Evolutionary conservation across 1,140 invertebrate species (phyloP).

Genomic region (Scaptomyza pallida): DNA sequence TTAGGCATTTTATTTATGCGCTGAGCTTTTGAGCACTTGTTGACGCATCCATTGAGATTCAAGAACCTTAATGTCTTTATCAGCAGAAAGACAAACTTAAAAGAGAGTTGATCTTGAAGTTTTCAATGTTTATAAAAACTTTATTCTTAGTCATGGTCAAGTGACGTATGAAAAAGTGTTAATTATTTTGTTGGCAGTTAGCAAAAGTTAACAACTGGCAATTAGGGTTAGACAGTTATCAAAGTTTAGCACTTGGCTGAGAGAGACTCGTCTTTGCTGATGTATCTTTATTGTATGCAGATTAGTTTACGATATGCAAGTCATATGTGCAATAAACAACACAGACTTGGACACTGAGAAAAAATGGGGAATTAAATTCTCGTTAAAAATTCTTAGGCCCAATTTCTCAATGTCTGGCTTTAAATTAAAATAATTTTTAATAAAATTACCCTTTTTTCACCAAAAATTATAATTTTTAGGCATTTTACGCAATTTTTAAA

Average conservation of each 20-base stretch:
- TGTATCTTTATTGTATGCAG: conserved; percentile 13
- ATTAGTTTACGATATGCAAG: background rate
- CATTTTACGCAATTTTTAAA: too few species aligned
- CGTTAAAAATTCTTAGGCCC: too few species aligned
- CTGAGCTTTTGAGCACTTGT: conserved; percentile 38
- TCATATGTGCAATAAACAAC: conserved; percentile 8
- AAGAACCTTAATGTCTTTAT: conserved; percentile 33
- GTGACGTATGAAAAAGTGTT: conserved; percentile 13
- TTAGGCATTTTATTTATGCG: conserved; percentile 35
- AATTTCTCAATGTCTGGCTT: too few species aligned
- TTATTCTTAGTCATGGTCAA: too few species aligned
- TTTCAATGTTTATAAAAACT: background rate
- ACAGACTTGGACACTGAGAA: conserved; percentile 8
- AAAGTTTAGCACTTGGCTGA: conserved; percentile 24
- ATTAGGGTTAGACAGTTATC: conserved; percentile 21
- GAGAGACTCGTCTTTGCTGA: too few species aligned
- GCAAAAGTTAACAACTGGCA: conserved; percentile 5
- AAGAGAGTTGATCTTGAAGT: background rate
- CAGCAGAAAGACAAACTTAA: conserved; percentile 3
- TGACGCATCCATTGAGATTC: conserved; percentile 46
- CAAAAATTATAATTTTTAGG: too few species aligned
- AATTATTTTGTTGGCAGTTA: conserved; percentile 25
- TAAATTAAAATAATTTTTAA: too few species aligned
- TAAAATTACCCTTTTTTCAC: too few species aligned
- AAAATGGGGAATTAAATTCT: background rate